Evolutionary conservation across 2,113 vertebrate species (phyloP), one percentile per base, ranked within the genome.

Genomic region (Takifugu bimaculatus): DNA sequence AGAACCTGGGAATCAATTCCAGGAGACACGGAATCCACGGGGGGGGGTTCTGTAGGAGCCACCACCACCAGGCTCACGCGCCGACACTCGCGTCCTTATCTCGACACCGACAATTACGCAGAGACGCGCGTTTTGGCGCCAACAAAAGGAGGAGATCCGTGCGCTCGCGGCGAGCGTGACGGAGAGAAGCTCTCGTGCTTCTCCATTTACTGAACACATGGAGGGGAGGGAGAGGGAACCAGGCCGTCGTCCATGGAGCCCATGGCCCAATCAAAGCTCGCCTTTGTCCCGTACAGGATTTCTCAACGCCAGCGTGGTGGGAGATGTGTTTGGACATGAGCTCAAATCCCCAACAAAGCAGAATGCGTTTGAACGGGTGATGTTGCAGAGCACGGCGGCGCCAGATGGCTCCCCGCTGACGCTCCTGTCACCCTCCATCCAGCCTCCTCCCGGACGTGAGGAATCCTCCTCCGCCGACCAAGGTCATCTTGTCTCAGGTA

Each of bases 101-200:
- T 39, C 11, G 35, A 10, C 35, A 39, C 35, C 13, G 14, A 45
- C 44, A 45, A 27, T 27, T 45, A 35, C 55, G 52, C 13, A 57
- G 12, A 58, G 5, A 53, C 54, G 29, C 15, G 27, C 47, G 27
- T 42, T 3, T 25, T 28, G 60, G 58, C 65, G 29, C 44, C 32
- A 54, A 52, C 50, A 15, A 29, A 51, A 70, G 63, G 35, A 62
- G 56, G 68, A 78, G 57, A 57, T 70, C 68, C 60, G 64, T 75
- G 70, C 80, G 75, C 80, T 79, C 77, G 76, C 75, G 67, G 79
- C 70, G 4, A 69, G 75, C 65, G 77, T 71, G 66, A 70, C 68
- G 65, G 78, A 76, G 74, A 62, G 76, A 68, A 68, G 75, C 79
- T 60, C 58, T 77, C 78, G 45, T 75, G 80, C 80, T 79, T 83